A percentile compares a stretch with the other conserved stretches of the same genome.
These are phyloP conservation scores for Palythoa grandiflora DNA, from an alignment of 92 coral and sea anemone species.

Conservation along the genomic window DNA sequence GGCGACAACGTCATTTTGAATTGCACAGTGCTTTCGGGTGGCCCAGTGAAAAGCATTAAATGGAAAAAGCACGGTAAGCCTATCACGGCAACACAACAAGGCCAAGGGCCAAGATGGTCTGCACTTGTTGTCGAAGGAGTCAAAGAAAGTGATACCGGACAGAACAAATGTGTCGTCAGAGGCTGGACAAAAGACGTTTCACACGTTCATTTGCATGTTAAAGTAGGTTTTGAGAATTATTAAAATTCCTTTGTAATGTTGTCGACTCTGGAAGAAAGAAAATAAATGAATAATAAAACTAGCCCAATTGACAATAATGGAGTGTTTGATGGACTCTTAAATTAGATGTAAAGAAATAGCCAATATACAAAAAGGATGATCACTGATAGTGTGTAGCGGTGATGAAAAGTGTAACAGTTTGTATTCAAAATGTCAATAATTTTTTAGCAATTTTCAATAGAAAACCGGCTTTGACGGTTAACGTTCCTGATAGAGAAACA, in stretches of 20 bases:
- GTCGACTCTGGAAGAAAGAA: background rate
- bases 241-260: no score
- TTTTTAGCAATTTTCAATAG: no score
- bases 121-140: background rate
- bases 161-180: conserved; percentile 21
- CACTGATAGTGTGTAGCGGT: no score
- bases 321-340: no score
- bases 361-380: no score
- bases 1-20: background rate
- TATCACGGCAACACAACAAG: conserved; percentile 10
- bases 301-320: no score
- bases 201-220: conserved; percentile 29
- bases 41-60: conserved; percentile 1
- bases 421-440: no score
- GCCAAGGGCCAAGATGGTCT: conserved; percentile 26
- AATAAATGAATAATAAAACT: no score
- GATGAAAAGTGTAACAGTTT: no score
- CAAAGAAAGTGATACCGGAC: conserved; percentile 6
- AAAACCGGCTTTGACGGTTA: no score
- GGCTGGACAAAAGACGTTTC: conserved; percentile 39
- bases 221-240: background rate
- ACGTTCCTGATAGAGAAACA: no score
- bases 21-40: conserved; percentile 35
- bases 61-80: background rate
- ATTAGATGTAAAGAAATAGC: no score